phyloP scores from a whole-genome alignment of 2,888 invertebrate genomes.

The Dysmachus trigonus region DNA sequence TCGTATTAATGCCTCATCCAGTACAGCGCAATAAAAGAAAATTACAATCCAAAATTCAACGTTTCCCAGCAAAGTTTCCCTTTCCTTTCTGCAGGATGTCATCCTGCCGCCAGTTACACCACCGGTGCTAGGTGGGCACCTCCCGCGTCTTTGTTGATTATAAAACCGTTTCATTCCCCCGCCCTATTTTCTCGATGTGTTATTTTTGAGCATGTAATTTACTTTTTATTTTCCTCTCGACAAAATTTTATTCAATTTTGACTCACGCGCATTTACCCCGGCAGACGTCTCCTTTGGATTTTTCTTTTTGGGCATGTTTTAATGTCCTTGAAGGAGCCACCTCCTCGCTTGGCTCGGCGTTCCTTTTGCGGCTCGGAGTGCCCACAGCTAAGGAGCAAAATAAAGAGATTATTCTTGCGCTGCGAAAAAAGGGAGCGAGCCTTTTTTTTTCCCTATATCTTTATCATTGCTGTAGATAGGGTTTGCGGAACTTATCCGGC shows the following conservation, averaged over 20 bases:
- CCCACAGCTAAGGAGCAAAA: slow-evolving; percentile 7
- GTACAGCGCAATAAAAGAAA: slow-evolving; percentile 24
- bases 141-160: slow-evolving; percentile 46
- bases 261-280: slow-evolving; percentile 34
- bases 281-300: slow-evolving; percentile 32
- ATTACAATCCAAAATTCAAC: slow-evolving; percentile 26
- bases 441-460: not conserved
- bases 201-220: slow-evolving; percentile 49
- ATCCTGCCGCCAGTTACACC: not conserved
- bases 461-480: not conserved
- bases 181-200: slow-evolving; percentile 46
- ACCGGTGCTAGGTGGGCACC: not conserved
- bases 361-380: not conserved
- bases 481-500: not conserved
- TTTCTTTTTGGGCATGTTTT: slow-evolving; percentile 9
- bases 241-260: slow-evolving; percentile 48
- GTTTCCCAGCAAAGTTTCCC: not conserved
- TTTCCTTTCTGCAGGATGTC: not conserved
- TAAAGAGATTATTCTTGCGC: slow-evolving; percentile 22
- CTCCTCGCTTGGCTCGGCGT: not conserved
- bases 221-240: slow-evolving; percentile 45
- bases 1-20: slow-evolving; percentile 4
- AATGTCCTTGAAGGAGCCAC: slow-evolving; percentile 17
- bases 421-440: not conserved
- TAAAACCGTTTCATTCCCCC: slow-evolving; percentile 41